Conservation (phyloP, 2,797 vertebrate genomes). For the Sebastiscus tertius region DNA sequence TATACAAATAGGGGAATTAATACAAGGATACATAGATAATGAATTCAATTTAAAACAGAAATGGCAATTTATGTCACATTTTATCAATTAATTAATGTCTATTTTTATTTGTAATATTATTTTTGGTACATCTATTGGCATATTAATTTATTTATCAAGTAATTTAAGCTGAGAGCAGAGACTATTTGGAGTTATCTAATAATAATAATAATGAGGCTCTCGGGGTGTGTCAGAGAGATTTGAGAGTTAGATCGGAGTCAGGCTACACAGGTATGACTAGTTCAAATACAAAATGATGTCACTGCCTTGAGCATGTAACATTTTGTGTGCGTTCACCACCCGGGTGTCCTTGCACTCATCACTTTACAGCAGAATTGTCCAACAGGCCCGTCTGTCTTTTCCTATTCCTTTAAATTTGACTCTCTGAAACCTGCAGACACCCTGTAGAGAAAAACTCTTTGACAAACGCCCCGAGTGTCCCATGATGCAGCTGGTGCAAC, state of each 20-base stretch:
- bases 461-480: conserved; percentile 25
- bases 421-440: conserved; percentile 47
- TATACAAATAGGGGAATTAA: no score
- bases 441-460: conserved; percentile 19
- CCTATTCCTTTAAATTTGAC: conserved; percentile 29
- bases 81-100: no score
- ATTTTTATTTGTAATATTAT: no score
- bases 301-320: background rate
- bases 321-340: background rate
- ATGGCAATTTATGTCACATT: no score
- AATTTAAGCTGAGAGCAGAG: background rate
- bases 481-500: conserved; percentile 52
- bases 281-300: background rate
- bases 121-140: no score
- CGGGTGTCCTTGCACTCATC: conserved; percentile 5
- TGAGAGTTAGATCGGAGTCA: background rate
- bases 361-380: conserved; percentile 3
- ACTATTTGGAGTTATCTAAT: background rate
- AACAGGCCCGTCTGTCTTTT: conserved; percentile 47
- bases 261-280: background rate
- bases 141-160: no score
- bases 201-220: background rate
- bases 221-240: background rate
- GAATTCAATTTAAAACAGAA: no score
- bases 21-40: no score